Evolutionary conservation across 92 coral and sea anemone genomes (phyloP), one percentile per base, ranked within the genome.

Genomic region (Heliopora coerulea): DNA sequence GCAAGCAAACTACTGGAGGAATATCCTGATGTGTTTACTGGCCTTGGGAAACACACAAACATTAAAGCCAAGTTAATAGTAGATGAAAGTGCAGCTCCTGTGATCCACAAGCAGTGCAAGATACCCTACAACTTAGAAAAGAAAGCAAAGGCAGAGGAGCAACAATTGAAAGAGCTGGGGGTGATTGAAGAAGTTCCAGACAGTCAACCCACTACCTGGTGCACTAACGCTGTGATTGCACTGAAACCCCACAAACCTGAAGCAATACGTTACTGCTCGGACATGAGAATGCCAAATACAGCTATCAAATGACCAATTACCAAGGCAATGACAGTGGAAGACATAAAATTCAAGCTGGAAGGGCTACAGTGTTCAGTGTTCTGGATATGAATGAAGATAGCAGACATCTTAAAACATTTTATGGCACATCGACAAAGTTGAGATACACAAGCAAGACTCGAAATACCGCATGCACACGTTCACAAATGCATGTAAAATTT

Each of bases 141-240:
- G 31, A 68, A 78, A 23, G 91, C 76, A 21, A 86, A 80, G 58
- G 79, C 49, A 57, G 91, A 79, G 78, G 78, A 83, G 23, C 32
- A 83, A 67, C n/a, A 75, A 65, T 74, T 73, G 17, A 87, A 83
- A 34, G 65, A 48, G 21, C 74, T 78, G 50, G 91, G 73, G 78
- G 79, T 86, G 50, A 86, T 88, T 50, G 88, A 88, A 67, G 56
- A 68, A 50, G 78, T 85, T 39, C n/a, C n/a, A n/a, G n/a, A n/a
- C n/a, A 78, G 79, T 42, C 83, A 88, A 17, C 82, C 87, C 86
- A 19, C 82, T 83, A 79, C 89, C 2, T 85, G 85, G 89, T 86
- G 79, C 61, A 88, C 87, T 74, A n/a, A n/a, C n/a, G n/a, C n/a
- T n/a, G 84, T 85, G 2, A 84, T 87, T 35, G 91, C 81, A 7